phyloP scores from a whole-genome alignment of 2,797 vertebrate species.

The Etheostoma nigrum region DNA sequence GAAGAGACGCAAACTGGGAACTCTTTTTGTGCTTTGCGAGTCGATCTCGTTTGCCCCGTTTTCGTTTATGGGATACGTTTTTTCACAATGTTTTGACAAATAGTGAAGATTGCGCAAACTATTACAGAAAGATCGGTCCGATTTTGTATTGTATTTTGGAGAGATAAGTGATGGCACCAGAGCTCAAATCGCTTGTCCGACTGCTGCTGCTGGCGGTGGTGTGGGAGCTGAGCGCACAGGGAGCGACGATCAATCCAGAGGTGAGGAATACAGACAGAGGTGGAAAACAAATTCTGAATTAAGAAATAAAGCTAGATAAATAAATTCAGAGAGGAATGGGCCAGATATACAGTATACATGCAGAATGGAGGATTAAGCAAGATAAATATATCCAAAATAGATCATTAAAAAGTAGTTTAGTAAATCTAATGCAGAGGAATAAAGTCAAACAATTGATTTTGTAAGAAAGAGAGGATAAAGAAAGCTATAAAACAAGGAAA shows the following conservation, averaged over 20 bases:
- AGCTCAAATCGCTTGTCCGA: constrained; percentile 61
- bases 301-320: background rate
- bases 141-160: constrained; percentile 13
- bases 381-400: background rate
- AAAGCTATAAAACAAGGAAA: background rate
- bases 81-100: constrained; percentile 77
- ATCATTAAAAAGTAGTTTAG: background rate
- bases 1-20: constrained; percentile 9
- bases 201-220: constrained; percentile 78
- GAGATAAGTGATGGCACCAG: constrained; percentile 74
- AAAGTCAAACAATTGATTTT: background rate
- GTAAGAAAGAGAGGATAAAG: background rate
- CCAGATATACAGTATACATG: background rate
- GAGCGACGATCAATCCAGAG: constrained; percentile 79
- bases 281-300: no score
- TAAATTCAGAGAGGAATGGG: background rate
- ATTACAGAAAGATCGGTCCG: constrained; percentile 17
- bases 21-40: background rate
- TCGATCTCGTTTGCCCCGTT: background rate
- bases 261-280: constrained; percentile 62
- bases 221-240: constrained; percentile 74
- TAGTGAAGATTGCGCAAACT: constrained; percentile 29
- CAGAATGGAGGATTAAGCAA: background rate
- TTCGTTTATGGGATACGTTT: constrained; percentile 19
- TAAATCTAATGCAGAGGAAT: background rate